A percentile compares a stretch with the other conserved stretches of the same genome.
Evolutionary conservation across 2,797 vertebrate species (phyloP).

Genomic region (Sarcophilus harrisii): DNA sequence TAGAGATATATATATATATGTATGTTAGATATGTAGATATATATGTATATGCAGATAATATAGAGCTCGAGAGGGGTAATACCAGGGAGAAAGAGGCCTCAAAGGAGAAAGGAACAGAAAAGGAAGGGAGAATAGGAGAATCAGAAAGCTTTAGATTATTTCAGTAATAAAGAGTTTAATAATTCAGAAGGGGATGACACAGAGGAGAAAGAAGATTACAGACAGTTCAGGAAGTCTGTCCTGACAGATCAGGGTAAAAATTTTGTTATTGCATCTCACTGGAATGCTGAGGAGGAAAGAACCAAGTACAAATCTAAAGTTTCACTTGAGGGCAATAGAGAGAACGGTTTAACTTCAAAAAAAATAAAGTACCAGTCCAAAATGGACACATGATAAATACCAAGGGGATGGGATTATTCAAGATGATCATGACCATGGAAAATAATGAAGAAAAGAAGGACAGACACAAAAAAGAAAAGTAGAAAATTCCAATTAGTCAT

Average conservation of each 20-base stretch:
- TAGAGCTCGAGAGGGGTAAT: constrained; percentile 87
- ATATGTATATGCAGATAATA: too few species aligned
- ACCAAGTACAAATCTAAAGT: constrained; percentile 89
- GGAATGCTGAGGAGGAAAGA: constrained; percentile 89
- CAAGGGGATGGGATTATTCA: constrained; percentile 90
- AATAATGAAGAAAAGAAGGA: constrained; percentile 89
- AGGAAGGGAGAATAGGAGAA: constrained; percentile 88
- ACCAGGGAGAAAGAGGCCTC: constrained; percentile 88
- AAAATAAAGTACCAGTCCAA: constrained; percentile 91
- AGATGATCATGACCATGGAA: constrained; percentile 87
- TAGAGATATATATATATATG: too few species aligned
- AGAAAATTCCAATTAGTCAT: constrained; percentile 51
- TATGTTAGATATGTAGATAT: too few species aligned
- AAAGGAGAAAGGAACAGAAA: constrained; percentile 89
- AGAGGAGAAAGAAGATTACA: constrained; percentile 91
- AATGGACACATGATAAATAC: constrained; percentile 92
- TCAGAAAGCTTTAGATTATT: constrained; percentile 88
- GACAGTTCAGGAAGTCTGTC: constrained; percentile 90
- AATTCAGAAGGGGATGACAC: constrained; percentile 90
- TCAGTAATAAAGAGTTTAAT: constrained; percentile 89
- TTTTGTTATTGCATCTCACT: constrained; percentile 87
- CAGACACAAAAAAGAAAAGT: constrained; percentile 90
- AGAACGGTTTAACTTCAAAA: constrained; percentile 90
- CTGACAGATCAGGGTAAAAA: constrained; percentile 90
- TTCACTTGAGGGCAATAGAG: constrained; percentile 87